A percentile compares a stretch with the other conserved stretches of the same genome.
Conservation (phyloP, 1,140 invertebrate genomes). For the Helicoverpa armigera region DNA sequence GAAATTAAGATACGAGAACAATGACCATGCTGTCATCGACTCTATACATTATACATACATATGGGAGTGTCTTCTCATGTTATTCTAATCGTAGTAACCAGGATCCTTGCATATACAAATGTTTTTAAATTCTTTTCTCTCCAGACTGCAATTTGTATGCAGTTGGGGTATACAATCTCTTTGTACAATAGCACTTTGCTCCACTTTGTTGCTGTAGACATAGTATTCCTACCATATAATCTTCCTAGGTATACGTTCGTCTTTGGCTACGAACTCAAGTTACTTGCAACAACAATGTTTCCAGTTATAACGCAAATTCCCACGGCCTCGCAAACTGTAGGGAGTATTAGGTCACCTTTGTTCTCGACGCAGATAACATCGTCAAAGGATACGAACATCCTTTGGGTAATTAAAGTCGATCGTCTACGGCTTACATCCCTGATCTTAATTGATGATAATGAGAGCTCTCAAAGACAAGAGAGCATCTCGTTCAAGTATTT, state of each 20-base stretch:
- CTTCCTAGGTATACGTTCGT: background rate
- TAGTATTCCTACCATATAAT: conserved; percentile 18
- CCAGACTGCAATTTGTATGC: no score
- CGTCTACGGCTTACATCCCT: conserved; percentile 14
- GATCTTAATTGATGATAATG: conserved; percentile 25
- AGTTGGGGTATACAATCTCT: no score
- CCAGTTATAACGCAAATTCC: conserved; percentile 19
- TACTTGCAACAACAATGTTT: conserved; percentile 14
- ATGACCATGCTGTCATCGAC: background rate
- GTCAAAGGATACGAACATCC: conserved; percentile 20
- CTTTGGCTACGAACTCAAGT: background rate
- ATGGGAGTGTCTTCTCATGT: no score
- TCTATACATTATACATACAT: no score
- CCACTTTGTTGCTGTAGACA: conserved; percentile 9
- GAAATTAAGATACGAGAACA: background rate
- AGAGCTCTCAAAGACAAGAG: background rate
- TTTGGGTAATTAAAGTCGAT: conserved; percentile 36
- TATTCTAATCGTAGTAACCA: no score
- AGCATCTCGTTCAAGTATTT: conserved; percentile 8
- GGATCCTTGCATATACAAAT: no score
- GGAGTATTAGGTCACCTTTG: conserved; percentile 29
- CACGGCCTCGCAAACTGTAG: conserved; percentile 25
- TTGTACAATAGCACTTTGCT: background rate
- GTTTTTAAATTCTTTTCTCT: no score
- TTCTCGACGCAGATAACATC: conserved; percentile 26